A percentile compares a stretch with the other conserved stretches of the same genome.
Conservation (phyloP, 1,140 invertebrate species). For the Drosophila aff. region DNA sequence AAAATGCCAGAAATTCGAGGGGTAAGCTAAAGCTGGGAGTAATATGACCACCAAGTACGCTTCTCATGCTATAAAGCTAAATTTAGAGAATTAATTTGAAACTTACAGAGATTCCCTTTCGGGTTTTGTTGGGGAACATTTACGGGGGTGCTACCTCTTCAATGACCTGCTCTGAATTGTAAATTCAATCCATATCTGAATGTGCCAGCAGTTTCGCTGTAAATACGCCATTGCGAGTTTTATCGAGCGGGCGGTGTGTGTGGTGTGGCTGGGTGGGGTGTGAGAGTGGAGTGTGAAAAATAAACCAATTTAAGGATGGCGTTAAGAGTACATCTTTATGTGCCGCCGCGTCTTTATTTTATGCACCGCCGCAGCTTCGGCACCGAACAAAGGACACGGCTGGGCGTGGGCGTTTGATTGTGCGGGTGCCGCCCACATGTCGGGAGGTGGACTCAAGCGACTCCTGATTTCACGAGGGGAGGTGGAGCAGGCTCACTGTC, state of each 20-base stretch:
- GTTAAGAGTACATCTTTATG: constrained; percentile 41
- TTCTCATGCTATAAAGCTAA: not conserved
- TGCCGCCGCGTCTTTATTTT: constrained; percentile 44
- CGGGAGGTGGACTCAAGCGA: constrained; percentile 8
- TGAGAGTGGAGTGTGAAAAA: constrained; percentile 32
- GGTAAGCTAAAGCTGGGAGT: not conserved
- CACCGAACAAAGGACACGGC: constrained; percentile 1
- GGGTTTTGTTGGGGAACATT: not conserved
- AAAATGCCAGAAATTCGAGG: not conserved
- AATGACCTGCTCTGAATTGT: constrained; percentile 46
- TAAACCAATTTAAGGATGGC: constrained; percentile 32
- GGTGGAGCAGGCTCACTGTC: constrained; percentile 10
- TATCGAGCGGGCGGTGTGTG: constrained; percentile 25
- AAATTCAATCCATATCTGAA: constrained; percentile 39
- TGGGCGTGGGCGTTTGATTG: constrained; percentile 18
- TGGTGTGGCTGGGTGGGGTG: not conserved
- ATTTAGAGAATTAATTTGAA: constrained; percentile 9
- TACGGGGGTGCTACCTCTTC: not conserved
- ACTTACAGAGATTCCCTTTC: not conserved
- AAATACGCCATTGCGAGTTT: constrained; percentile 40
- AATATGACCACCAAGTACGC: not conserved
- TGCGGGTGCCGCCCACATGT: constrained; percentile 48
- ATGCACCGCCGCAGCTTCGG: constrained; percentile 31
- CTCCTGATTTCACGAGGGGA: constrained; percentile 37
- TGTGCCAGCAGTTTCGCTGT: constrained; percentile 30